Evolutionary conservation across 2,113 vertebrate genomes (phyloP).

Genomic region (Varanus salvator): DNA sequence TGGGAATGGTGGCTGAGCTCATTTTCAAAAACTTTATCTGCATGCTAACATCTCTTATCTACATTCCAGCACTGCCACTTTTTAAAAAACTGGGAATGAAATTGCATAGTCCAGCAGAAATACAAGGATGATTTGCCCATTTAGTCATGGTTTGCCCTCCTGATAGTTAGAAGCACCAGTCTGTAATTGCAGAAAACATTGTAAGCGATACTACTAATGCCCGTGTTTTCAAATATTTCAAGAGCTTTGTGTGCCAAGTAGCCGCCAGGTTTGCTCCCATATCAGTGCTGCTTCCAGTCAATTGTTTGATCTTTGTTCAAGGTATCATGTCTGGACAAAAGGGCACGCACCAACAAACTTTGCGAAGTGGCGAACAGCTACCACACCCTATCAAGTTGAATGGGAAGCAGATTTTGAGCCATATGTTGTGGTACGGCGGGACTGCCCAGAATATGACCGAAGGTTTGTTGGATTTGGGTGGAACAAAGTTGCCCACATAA

Average conservation of each 20-base stretch:
- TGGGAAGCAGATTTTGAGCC: constrained; percentile 99
- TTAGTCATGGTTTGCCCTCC: constrained; percentile 53
- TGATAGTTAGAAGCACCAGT: constrained; percentile 6
- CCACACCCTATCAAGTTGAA: constrained; percentile 93
- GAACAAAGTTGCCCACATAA: constrained; percentile 99
- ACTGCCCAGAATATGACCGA: constrained; percentile 96
- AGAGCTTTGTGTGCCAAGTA: constrained; percentile 12
- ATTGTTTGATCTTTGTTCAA: constrained; percentile 62
- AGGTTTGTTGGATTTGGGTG: constrained; percentile 98
- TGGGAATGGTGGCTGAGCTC: constrained; percentile 29
- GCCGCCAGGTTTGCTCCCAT: not conserved
- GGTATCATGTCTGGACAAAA: constrained; percentile 99
- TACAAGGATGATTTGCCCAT: constrained; percentile 50
- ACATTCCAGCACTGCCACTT: constrained; percentile 37
- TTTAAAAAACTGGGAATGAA: constrained; percentile 12
- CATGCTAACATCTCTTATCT: constrained; percentile 15
- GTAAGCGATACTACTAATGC: constrained; percentile 42
- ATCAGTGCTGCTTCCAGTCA: constrained; percentile 28
- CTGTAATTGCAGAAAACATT: constrained; percentile 40
- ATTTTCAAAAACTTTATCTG: constrained; percentile 50
- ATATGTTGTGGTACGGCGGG: constrained; percentile 93
- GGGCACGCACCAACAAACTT: constrained; percentile 98
- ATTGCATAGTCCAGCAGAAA: not conserved
- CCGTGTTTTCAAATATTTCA: constrained; percentile 45
- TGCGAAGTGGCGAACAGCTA: constrained; percentile 97